Evolutionary conservation across 2,113 vertebrate species (phyloP), one percentile per base, ranked within the genome.

Genomic region (Amblyopsis rosae): DNA sequence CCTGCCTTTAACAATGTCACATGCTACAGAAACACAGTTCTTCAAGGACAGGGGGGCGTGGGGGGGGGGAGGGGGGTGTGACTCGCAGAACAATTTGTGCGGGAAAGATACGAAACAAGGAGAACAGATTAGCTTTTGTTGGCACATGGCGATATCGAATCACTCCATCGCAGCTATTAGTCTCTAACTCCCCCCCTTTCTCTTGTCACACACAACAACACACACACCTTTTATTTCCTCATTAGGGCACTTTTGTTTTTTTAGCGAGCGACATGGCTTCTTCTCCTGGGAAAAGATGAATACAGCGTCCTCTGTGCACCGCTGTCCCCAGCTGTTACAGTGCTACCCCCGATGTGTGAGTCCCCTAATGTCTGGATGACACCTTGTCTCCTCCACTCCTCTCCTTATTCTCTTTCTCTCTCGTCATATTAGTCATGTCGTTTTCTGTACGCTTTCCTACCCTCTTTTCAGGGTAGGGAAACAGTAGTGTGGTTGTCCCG

Each of bases 191-290:
- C 3, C 17, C 11, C 16, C 3, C 57, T 32, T 12, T 33, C 32
- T 33, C 26, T 8, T 26, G 26, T 26, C 57, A 19, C 55, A 57
- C 55, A 57, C 55, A 57, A 4, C 55, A 57, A 62, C 46, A 46
- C 51, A 62, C 67, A 50, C 59, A 53, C 56, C 35, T 41, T 41
- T 41, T 41, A 35, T 41, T 79, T 80, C 76, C 82, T 80, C 72
- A 77, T 65, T 67, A 60, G n/a, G 41, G 50, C 2, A 2, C 26
- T 26, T 26, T 26, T 26, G 26, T 26, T 61, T 65, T 81, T 76
- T 81, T 55, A 80, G 69, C 68, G 70, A 72, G 84, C 86, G 76
- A 85, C 84, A 81, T 74, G 67, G 57, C 80, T 84, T 81, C 35
- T 65, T 59, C 82, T 86, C 80, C 46, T 1, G 66, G 75, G 79